Base-by-base conservation (phyloP, 2,888 invertebrate species). In the Acanthacorydalis orientalis region DNA sequence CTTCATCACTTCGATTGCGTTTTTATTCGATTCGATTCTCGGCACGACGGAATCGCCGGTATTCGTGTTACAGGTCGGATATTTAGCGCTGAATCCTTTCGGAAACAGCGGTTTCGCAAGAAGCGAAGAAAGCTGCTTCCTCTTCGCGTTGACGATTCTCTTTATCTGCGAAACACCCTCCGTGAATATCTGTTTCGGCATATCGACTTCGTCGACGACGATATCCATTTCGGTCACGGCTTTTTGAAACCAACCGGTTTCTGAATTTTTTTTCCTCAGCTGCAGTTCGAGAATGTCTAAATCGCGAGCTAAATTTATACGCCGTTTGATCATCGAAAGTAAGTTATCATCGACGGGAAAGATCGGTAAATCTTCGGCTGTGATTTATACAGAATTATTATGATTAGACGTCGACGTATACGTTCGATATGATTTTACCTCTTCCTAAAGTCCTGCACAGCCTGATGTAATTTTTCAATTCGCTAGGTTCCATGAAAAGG, bases 171-270 rank as follows among this genome's bases (percentile, higher is more conserved):
- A 64, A 1, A 57, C 53, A 52, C 67, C 68, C 52, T 67, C 56
- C 51, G 54, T 55, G 6, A 59, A 56, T 11, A 54, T 52, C 43
- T 62, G 59, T 15, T 63, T 61, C 37, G 49, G 46, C 37, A 53
- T 48, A 23, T 47, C 61, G 58, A 78, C 79, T 37, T 88, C 84
- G 57, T 92, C 92, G 2, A 93, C 67, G 50, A 96, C 77, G 56
- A 93, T 83, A 63, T 96, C 96, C 80, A 92, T 86, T 54, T 93
- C 91, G 52, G 80, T 75, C 0, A 90, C 89, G 1, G 84, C 83
- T 60, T 83, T 83, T 55, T 83, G 78, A 59, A 88, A 70, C 96
- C 96, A 97, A 16, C 84, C 83, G 52, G 75, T 75, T 55, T 88
- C 77, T 9, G 78, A 75, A 56, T 75, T 75, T 1, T 72, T 66